Evolutionary conservation across 2,888 invertebrate genomes (phyloP).

Genomic region (Cistogaster globosa): DNA sequence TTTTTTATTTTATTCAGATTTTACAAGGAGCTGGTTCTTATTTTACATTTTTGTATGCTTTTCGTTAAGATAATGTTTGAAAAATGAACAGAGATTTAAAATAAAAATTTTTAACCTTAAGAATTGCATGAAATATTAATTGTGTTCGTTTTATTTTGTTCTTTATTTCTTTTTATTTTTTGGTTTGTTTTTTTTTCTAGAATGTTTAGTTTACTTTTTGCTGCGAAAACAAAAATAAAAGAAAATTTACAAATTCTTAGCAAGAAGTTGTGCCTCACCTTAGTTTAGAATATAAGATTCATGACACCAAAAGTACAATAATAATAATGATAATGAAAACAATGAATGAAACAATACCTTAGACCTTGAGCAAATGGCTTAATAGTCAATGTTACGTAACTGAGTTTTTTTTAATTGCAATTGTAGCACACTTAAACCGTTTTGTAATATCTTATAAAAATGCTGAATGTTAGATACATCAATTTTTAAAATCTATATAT

Average conservation of each 20-base stretch:
- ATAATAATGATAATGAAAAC: too few relatives aligned
- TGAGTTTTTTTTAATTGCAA: too few relatives aligned
- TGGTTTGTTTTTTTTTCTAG: slow-evolving; percentile 3
- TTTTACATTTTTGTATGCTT: slow-evolving; percentile 73
- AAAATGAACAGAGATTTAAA: not conserved
- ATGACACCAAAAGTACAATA: too few relatives aligned
- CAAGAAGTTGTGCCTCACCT: not conserved
- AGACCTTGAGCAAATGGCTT: too few relatives aligned
- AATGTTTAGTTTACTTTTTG: slow-evolving; percentile 20
- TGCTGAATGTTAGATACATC: too few relatives aligned
- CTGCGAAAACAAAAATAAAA: not conserved
- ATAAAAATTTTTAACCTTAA: slow-evolving; percentile 36
- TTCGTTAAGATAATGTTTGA: slow-evolving; percentile 57
- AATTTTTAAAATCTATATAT: too few relatives aligned
- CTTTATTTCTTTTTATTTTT: not conserved
- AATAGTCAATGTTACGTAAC: too few relatives aligned
- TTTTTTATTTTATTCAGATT: slow-evolving; percentile 59
- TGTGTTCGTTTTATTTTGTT: slow-evolving; percentile 5
- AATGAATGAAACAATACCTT: too few relatives aligned
- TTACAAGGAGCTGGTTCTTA: slow-evolving; percentile 73
- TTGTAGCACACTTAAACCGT: too few relatives aligned
- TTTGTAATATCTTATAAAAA: too few relatives aligned
- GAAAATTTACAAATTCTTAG: not conserved
- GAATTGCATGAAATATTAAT: slow-evolving; percentile 48
- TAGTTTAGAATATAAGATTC: too few relatives aligned